Base-by-base conservation (phyloP, 2,888 invertebrate species). In the Stenolophus ochropezus region DNA sequence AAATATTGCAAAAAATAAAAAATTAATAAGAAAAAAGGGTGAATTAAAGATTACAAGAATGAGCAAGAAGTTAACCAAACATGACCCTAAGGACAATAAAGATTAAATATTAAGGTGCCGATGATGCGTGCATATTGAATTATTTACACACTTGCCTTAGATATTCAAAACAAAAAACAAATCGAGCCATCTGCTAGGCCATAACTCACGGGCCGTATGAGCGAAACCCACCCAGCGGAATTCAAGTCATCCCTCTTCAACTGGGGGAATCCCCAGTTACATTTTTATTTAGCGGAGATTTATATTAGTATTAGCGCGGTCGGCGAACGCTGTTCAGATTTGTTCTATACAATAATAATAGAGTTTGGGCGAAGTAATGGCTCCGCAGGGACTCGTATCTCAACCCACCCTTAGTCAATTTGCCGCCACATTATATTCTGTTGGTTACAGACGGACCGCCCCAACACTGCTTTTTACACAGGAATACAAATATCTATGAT, bases 291-390 rank as follows among this genome's bases (percentile, higher is more conserved):
- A 85, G 84, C 87, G 86, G 89, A 89, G 89, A 89, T 89, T 89
- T 89, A 89, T 89, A 86, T 86, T 84, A 87, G 88, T 88, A 89
- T 89, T 89, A 89, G 87, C 88, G 86, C 88, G 88, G 88, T 89
- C 89, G 86, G 86, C 87, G 88, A 88, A 89, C 89, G 88, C 14
- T 53, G 75, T 89, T 88, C 88, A 89, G 89, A 89, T 89, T 89
- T 89, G 89, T 89, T 89, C 89, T 88, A 89, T 89, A 89, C 89
- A 89, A 89, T 89, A 89, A 89, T 89, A 89, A 89, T 89, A 89
- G 89, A 89, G 89, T 89, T 88, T 87, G 88, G 87, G 88, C 87
- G 88, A 87, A 75, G 87, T 88, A 89, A 89, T 89, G 89, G 89
- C 88, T 86, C 89, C 87, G 89, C 84, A 75, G 89, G 89, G 89